These are phyloP conservation scores for Melipona quadrifasciata DNA, from an alignment of 1,140 invertebrate species.

Conservation along the genomic window DNA sequence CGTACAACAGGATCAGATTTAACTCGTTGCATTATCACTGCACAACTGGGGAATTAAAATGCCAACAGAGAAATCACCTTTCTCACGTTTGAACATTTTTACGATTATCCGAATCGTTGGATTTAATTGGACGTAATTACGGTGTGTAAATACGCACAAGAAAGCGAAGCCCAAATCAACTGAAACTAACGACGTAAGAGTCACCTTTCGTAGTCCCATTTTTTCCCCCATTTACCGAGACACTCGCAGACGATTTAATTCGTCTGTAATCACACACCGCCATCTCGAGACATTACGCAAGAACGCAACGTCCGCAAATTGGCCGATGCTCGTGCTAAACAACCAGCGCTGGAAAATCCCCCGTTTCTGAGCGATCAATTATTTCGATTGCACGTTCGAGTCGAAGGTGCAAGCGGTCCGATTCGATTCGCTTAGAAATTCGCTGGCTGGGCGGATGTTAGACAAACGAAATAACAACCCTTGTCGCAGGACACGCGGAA, in stretches of 20 bases:
- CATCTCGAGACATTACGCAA: background rate
- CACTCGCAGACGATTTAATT: background rate
- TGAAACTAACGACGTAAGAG: background rate
- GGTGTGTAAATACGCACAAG: too few species aligned
- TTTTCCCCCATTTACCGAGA: too few species aligned
- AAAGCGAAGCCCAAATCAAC: background rate
- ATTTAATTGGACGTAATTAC: too few species aligned
- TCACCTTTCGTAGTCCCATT: too few species aligned
- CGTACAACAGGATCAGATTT: too few species aligned
- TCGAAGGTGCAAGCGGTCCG: background rate
- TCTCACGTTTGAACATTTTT: too few species aligned
- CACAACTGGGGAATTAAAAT: too few species aligned
- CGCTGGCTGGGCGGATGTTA: background rate
- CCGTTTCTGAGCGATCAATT: background rate
- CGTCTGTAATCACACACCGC: background rate
- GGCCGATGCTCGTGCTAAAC: too few species aligned
- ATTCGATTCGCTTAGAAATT: background rate
- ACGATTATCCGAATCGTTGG: too few species aligned
- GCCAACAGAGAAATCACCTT: too few species aligned
- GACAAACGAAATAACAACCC: slow-evolving; percentile 7
- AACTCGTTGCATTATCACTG: too few species aligned
- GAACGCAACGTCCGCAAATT: background rate
- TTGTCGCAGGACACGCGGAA: background rate
- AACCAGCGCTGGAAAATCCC: background rate
- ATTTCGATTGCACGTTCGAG: background rate